Conservation (phyloP, 2,113 vertebrate species). For the Epinephelus moara region DNA sequence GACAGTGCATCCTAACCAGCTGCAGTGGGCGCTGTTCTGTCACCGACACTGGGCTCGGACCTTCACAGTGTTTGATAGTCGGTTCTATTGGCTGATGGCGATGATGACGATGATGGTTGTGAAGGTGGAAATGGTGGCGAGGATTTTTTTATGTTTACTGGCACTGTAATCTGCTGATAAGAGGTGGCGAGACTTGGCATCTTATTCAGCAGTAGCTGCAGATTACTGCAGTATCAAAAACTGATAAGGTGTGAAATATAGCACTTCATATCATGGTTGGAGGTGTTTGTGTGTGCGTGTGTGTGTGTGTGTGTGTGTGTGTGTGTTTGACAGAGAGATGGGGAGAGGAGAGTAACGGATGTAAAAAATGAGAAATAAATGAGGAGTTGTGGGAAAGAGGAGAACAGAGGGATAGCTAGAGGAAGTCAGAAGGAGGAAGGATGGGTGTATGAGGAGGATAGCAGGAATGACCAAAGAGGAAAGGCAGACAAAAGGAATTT, state of each 20-base stretch:
- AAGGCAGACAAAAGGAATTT: slow-evolving; percentile 53
- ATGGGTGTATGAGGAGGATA: not conserved
- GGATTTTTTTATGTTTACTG: slow-evolving; percentile 48
- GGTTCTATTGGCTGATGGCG: not conserved
- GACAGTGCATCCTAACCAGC: slow-evolving; percentile 36
- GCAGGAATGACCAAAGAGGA: slow-evolving; percentile 9
- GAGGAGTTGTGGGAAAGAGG: not conserved
- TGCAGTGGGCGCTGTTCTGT: slow-evolving; percentile 71
- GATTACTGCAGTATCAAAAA: slow-evolving; percentile 44
- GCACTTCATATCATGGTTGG: slow-evolving; percentile 46
- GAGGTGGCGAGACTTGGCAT: slow-evolving; percentile 32
- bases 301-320: not conserved
- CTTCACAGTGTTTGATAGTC: not conserved
- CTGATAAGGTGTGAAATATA: slow-evolving; percentile 75
- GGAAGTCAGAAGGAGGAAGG: not conserved
- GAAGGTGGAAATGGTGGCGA: slow-evolving; percentile 35
- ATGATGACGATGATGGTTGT: slow-evolving; percentile 12
- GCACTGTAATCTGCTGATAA: slow-evolving; percentile 74
- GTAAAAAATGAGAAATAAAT: not conserved
- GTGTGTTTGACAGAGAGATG: not conserved
- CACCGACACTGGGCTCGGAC: not conserved
- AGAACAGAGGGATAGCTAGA: not conserved
- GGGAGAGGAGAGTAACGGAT: slow-evolving; percentile 22
- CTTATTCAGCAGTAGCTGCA: slow-evolving; percentile 69
- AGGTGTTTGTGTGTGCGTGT: slow-evolving; percentile 28